Evolutionary conservation across 2,888 invertebrate species (phyloP).

Genomic region (Lepidonotus clava): DNA sequence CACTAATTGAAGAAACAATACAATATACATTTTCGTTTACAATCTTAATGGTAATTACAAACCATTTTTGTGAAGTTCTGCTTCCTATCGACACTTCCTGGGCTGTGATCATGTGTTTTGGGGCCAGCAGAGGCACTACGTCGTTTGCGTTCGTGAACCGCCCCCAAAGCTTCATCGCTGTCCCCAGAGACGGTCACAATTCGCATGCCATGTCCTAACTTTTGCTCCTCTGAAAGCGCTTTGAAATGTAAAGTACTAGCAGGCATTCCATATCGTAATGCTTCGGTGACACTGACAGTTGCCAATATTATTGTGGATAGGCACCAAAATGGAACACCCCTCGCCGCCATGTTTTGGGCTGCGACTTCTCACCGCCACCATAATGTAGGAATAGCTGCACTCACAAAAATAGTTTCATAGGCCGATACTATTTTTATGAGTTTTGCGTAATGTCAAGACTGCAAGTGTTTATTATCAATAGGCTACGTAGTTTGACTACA

Average conservation of each 20-base stretch:
- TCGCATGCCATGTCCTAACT: conserved; percentile 41
- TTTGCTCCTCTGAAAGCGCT: conserved; percentile 28
- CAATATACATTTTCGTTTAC: neutral
- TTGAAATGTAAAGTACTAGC: conserved; percentile 17
- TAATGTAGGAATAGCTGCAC: neutral
- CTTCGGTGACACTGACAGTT: neutral
- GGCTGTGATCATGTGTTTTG: neutral
- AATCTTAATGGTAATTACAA: neutral
- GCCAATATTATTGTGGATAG: conserved; percentile 5
- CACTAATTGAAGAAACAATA: neutral
- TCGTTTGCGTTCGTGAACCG: neutral
- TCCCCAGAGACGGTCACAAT: neutral
- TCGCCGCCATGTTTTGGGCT: conserved; percentile 39
- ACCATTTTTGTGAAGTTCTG: neutral
- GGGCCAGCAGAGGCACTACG: neutral
- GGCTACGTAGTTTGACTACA: no score
- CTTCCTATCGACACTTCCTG: conserved; percentile 12
- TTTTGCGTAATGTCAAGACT: no score
- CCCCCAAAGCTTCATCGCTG: neutral
- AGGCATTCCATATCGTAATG: conserved; percentile 38
- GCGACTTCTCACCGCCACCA: neutral
- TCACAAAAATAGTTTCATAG: neutral
- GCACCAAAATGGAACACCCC: neutral
- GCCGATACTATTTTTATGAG: no score
- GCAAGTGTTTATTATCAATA: no score